phyloP scores from a whole-genome alignment of 2,113 vertebrate genomes.

The Saccopteryx bilineata region DNA sequence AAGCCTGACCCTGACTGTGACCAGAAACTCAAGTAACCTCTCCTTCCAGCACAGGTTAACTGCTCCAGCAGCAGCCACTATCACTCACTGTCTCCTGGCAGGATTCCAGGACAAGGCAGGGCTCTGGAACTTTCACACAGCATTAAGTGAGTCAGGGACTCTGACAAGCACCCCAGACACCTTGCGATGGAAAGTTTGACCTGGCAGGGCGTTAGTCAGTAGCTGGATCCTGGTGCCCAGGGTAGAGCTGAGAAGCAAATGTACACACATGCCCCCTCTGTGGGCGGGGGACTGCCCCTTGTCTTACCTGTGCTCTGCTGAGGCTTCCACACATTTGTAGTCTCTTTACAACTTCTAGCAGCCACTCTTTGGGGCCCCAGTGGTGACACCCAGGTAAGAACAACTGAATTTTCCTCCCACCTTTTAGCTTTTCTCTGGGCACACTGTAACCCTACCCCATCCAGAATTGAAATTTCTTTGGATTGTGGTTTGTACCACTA shows the following conservation, averaged over 20 bases:
- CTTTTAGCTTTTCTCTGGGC: slow-evolving; percentile 26
- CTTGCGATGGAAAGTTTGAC: slow-evolving; percentile 68
- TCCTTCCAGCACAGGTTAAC: not conserved
- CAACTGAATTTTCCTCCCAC: slow-evolving; percentile 2
- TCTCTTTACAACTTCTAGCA: slow-evolving; percentile 57
- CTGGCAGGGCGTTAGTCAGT: slow-evolving; percentile 14
- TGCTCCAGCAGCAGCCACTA: not conserved
- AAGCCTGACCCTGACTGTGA: not conserved
- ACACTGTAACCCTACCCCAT: not conserved
- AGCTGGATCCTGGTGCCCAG: not conserved
- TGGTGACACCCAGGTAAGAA: not conserved
- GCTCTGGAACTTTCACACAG: slow-evolving; percentile 24
- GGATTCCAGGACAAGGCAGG: slow-evolving; percentile 47
- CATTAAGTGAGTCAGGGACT: slow-evolving; percentile 12
- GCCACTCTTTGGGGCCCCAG: not conserved
- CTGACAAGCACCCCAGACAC: slow-evolving; percentile 57
- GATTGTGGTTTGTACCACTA: slow-evolving; percentile 67
- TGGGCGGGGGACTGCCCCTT: not conserved
- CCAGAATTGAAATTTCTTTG: slow-evolving; percentile 65
- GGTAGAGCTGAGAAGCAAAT: not conserved
- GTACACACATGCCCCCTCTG: not conserved
- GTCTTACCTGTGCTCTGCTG: not conserved
- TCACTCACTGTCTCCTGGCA: slow-evolving; percentile 65
- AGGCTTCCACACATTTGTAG: slow-evolving; percentile 46
- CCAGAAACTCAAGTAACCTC: not conserved